These are phyloP conservation scores for Microctenopoma lineatum DNA, from an alignment of 2,797 vertebrate species.

Conservation along the genomic window DNA sequence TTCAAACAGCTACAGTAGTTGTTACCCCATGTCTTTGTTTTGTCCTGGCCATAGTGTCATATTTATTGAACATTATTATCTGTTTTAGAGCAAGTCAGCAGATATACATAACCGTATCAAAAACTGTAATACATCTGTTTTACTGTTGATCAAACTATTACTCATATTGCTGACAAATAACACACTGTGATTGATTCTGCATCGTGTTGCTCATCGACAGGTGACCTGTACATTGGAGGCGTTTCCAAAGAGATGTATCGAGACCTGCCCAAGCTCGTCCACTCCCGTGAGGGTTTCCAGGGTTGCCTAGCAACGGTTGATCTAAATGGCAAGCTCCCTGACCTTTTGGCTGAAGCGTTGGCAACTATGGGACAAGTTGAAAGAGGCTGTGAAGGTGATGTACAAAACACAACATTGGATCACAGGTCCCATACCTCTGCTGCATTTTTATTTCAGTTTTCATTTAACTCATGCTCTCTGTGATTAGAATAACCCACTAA, in stretches of 20 bases:
- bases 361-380: slow-evolving; percentile 95
- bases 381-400: slow-evolving; percentile 96
- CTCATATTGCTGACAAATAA: not conserved
- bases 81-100: too few species aligned
- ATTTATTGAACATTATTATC: too few species aligned
- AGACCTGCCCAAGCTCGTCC: slow-evolving; percentile 95
- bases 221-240: slow-evolving; percentile 95
- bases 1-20: not conserved
- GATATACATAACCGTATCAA: not conserved
- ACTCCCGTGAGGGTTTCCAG: slow-evolving; percentile 97
- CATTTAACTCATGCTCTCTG: slow-evolving; percentile 58
- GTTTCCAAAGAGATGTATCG: slow-evolving; percentile 97
- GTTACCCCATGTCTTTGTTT: not conserved
- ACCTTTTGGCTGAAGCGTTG: slow-evolving; percentile 95
- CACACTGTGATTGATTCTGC: slow-evolving; percentile 5
- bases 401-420: slow-evolving; percentile 12
- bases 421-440: slow-evolving; percentile 15
- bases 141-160: not conserved
- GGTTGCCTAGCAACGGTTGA: slow-evolving; percentile 97
- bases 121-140: not conserved
- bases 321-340: slow-evolving; percentile 95
- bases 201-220: slow-evolving; percentile 72
- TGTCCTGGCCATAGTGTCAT: too few species aligned
- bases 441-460: slow-evolving; percentile 50
- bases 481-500: slow-evolving; percentile 72